These are phyloP conservation scores for Actinostola sp. DNA, from an alignment of 92 coral and sea anemone species.

Conservation along the genomic window DNA sequence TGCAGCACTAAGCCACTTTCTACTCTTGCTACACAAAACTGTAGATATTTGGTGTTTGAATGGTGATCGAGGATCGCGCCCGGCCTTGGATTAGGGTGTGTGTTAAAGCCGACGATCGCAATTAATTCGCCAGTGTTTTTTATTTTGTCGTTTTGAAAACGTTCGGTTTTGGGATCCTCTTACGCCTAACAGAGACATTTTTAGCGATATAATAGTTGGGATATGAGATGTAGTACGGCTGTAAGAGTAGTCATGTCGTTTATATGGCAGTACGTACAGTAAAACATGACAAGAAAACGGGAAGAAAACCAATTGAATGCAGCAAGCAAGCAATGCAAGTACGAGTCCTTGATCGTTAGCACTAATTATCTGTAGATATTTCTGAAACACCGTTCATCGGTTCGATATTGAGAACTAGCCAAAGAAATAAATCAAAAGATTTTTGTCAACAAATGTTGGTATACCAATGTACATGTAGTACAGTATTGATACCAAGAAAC, in stretches of 20 bases:
- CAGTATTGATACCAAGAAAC: not conserved
- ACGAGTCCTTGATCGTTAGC: not conserved
- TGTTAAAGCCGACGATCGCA: slow-evolving; percentile 13
- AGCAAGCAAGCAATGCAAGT: not conserved
- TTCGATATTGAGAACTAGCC: not conserved
- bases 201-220: not conserved
- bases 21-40: not conserved
- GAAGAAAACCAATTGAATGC: not conserved
- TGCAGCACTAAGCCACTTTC: slow-evolving; percentile 26
- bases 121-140: slow-evolving; percentile 3
- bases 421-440: not conserved
- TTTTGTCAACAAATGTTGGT: not conserved
- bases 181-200: not conserved
- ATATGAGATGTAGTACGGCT: not conserved
- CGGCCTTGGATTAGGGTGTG: slow-evolving; percentile 19
- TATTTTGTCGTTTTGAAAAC: not conserved
- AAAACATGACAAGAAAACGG: no score
- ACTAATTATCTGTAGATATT: slow-evolving; percentile 3
- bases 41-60: not conserved
- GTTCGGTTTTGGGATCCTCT: not conserved
- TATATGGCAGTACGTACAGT: not conserved
- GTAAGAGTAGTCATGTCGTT: no score
- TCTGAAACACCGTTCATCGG: not conserved
- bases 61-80: not conserved
- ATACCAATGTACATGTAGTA: not conserved